phyloP scores from a whole-genome alignment of 2,888 invertebrate species.

The Eupithecia insigniata region DNA sequence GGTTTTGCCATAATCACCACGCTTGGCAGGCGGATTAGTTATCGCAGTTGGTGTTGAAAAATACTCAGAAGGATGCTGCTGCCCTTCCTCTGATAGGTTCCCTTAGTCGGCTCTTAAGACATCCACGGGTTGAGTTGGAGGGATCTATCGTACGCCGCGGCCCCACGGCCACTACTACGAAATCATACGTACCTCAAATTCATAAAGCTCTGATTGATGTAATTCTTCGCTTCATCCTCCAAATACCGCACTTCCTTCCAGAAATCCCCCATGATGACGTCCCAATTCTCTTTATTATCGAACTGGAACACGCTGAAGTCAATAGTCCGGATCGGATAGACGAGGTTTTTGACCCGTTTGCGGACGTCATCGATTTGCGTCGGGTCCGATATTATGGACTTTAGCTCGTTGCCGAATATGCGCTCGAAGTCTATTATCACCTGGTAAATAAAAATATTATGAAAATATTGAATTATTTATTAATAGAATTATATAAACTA shows the following conservation, averaged over 20 bases:
- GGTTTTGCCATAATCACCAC: no score
- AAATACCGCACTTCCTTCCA: constrained; percentile 89
- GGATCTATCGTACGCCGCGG: no score
- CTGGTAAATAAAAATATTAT: constrained; percentile 77
- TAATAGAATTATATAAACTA: no score
- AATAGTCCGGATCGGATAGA: constrained; percentile 89
- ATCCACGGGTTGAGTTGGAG: no score
- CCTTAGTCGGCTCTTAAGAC: no score
- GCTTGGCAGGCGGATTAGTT: no score
- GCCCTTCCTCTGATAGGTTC: no score
- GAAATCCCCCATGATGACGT: constrained; percentile 90
- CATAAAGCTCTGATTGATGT: constrained; percentile 94
- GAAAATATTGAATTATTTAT: no score
- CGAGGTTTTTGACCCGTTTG: constrained; percentile 90
- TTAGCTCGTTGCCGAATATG: constrained; percentile 93
- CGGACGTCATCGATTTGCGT: constrained; percentile 93
- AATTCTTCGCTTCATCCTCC: constrained; percentile 92
- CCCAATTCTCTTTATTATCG: constrained; percentile 93
- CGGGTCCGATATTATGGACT: constrained; percentile 94
- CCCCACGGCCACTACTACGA: no score
- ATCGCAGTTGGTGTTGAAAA: no score
- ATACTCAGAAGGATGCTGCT: no score
- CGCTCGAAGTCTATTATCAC: constrained; percentile 94
- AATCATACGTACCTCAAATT: constrained; percentile 85
- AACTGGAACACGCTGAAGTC: constrained; percentile 93